These are phyloP conservation scores for Alosa alosa DNA, from an alignment of 2,113 vertebrate genomes.

Conservation along the genomic window DNA sequence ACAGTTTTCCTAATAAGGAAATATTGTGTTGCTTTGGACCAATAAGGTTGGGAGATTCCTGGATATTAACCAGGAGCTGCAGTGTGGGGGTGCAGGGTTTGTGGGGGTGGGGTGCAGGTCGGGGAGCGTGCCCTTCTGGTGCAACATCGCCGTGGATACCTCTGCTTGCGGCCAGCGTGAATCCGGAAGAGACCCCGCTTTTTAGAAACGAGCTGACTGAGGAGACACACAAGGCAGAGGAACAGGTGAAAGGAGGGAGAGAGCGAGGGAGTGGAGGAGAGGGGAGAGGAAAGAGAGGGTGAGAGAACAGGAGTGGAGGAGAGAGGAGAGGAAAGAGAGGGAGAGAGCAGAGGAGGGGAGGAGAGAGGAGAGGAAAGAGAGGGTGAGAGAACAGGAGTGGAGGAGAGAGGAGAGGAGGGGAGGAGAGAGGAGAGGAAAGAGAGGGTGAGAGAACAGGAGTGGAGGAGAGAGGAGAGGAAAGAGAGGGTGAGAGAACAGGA, in stretches of 20 bases:
- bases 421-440: neutral
- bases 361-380: conserved; percentile 40
- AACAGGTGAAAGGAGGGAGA: conserved; percentile 66
- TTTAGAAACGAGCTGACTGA: conserved; percentile 92
- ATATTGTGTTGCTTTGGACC: conserved; percentile 47
- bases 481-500: conserved; percentile 28
- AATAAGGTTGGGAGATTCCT: conserved; percentile 55
- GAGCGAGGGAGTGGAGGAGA: neutral
- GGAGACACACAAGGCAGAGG: conserved; percentile 85
- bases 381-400: conserved; percentile 39
- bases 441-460: conserved; percentile 33
- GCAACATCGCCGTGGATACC: conserved; percentile 79
- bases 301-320: neutral
- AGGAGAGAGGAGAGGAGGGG: conserved; percentile 34
- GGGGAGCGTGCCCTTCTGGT: conserved; percentile 65
- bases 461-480: neutral
- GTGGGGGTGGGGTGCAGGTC: neutral
- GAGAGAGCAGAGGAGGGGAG: conserved; percentile 22
- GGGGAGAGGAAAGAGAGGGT: conserved; percentile 12
- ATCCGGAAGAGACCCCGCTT: conserved; percentile 97
- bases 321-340: too few relatives aligned
- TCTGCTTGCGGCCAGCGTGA: conserved; percentile 92
- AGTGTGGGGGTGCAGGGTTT: neutral
- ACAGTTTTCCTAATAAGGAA: neutral
- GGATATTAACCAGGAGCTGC: neutral